Evolutionary conservation across 2,888 invertebrate species (phyloP).

Genomic region (Trichogramma evanescens): DNA sequence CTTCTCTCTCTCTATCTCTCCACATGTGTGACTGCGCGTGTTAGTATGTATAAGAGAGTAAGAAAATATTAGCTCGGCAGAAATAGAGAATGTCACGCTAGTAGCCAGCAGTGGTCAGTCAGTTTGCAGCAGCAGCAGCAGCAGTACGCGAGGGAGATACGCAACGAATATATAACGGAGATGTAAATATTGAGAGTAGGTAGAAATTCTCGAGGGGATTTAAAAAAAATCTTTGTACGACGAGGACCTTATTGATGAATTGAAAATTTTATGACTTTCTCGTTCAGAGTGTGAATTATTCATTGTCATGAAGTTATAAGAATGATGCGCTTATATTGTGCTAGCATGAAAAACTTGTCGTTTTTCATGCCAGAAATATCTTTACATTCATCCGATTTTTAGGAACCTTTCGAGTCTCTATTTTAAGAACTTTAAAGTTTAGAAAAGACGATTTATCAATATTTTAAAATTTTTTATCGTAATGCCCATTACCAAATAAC

Average conservation of each 20-base stretch:
- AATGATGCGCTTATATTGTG: too few species aligned
- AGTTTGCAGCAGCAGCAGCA: not conserved
- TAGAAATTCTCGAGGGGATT: not conserved
- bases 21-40: not conserved
- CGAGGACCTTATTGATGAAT: not conserved
- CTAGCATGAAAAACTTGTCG: too few species aligned
- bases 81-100: not conserved
- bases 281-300: not conserved
- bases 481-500: too few species aligned
- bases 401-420: too few species aligned
- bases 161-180: not conserved
- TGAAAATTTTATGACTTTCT: constrained; percentile 4
- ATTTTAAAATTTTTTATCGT: too few species aligned
- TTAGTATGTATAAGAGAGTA: constrained; percentile 1
- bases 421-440: too few species aligned
- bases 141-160: not conserved
- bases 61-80: constrained; percentile 10
- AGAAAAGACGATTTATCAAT: too few species aligned
- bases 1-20: not conserved
- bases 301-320: too few species aligned
- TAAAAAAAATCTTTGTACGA: not conserved
- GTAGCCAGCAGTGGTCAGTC: not conserved
- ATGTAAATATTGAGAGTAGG: constrained; percentile 1
- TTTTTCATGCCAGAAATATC: too few species aligned
- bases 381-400: too few species aligned